Conservation (phyloP, 1,140 invertebrate genomes). For the Carcinoscorpius rotundicauda region DNA sequence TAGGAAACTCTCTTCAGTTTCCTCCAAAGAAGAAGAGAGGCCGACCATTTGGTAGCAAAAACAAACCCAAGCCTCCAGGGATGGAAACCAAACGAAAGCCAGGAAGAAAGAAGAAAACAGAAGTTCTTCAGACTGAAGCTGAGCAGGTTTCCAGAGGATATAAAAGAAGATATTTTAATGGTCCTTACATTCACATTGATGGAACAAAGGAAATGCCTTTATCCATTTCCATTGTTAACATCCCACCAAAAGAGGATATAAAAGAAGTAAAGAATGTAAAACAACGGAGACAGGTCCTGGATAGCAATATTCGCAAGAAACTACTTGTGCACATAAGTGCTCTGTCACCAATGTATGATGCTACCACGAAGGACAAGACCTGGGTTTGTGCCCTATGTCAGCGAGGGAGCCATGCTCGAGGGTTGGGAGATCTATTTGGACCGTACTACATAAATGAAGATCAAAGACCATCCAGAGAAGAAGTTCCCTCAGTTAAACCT, state of each 20-base stretch:
- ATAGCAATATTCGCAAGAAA: slow-evolving; percentile 10
- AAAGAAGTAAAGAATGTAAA: slow-evolving; percentile 23
- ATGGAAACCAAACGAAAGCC: slow-evolving; percentile 8
- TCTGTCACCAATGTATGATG: slow-evolving; percentile 16
- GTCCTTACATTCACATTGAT: slow-evolving; percentile 49
- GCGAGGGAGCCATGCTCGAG: slow-evolving; percentile 62
- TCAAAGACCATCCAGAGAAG: slow-evolving; percentile 6
- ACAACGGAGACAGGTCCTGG: slow-evolving; percentile 2
- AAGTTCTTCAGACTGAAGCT: slow-evolving; percentile 3
- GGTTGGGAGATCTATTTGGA: slow-evolving; percentile 81
- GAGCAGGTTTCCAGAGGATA: neutral
- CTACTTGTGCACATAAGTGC: neutral
- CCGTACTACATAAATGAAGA: slow-evolving; percentile 50
- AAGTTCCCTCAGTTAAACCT: neutral
- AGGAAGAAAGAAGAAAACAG: slow-evolving; percentile 8
- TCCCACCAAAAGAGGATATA: slow-evolving; percentile 45
- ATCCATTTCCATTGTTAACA: slow-evolving; percentile 53
- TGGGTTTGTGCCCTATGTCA: slow-evolving; percentile 91
- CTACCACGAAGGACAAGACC: slow-evolving; percentile 42
- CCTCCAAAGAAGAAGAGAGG: slow-evolving; percentile 26
- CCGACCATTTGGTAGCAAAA: slow-evolving; percentile 28
- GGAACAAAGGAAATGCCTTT: slow-evolving; percentile 52
- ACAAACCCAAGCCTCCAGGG: slow-evolving; percentile 24
- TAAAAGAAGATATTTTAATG: slow-evolving; percentile 11
- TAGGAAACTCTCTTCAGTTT: neutral